Evolutionary conservation across 2,113 vertebrate genomes (phyloP).

Genomic region (Bos javanicus): DNA sequence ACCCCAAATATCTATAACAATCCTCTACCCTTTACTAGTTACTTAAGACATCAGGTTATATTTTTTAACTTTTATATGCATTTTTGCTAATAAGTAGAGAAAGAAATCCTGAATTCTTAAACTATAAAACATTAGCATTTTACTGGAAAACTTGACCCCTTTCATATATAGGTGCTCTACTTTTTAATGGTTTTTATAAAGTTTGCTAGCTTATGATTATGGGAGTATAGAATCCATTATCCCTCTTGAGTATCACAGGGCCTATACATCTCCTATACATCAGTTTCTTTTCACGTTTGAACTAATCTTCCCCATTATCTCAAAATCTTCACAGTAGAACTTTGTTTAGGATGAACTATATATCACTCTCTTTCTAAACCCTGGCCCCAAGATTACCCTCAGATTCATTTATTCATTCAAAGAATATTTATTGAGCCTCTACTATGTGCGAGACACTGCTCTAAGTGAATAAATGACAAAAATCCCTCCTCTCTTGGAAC

Average conservation of each 20-base stretch:
- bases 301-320: not conserved
- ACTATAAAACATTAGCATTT: not conserved
- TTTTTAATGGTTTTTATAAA: not conserved
- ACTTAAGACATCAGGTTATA: not conserved
- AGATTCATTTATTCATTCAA: constrained; percentile 12
- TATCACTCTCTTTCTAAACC: not conserved
- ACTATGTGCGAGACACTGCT: not conserved
- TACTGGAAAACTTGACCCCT: not conserved
- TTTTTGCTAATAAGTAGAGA: not conserved
- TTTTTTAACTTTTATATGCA: not conserved
- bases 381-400: not conserved
- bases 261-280: not conserved
- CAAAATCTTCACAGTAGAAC: constrained; percentile 9
- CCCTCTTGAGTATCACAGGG: not conserved
- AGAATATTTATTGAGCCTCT: not conserved
- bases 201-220: not conserved
- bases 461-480: constrained; percentile 10
- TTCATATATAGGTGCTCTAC: not conserved
- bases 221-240: not conserved
- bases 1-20: not conserved
- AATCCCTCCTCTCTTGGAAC: not conserved
- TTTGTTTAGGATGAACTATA: not conserved
- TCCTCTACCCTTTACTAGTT: not conserved
- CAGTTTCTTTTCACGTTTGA: not conserved
- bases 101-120: not conserved